phyloP scores from a whole-genome alignment of 2,888 invertebrate species.

The Sipunculus nudus region DNA sequence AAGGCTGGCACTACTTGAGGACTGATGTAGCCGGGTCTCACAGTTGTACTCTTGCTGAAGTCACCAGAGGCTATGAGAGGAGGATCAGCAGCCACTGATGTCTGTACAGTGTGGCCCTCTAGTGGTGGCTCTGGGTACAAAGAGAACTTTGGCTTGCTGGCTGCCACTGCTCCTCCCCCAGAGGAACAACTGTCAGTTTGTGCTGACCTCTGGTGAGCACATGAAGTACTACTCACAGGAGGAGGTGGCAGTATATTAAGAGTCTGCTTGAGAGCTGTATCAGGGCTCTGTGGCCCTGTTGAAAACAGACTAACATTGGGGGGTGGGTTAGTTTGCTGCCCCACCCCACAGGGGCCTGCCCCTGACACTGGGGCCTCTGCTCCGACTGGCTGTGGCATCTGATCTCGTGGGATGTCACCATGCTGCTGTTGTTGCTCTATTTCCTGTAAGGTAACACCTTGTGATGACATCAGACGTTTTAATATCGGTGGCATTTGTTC shows the following conservation, averaged over 20 bases:
- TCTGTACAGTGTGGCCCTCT: too few relatives aligned
- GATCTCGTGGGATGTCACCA: constrained; percentile 12
- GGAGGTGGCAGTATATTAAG: constrained; percentile 33
- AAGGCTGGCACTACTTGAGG: too few relatives aligned
- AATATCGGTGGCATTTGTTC: constrained; percentile 68
- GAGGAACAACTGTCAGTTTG: too few relatives aligned
- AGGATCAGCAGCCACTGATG: too few relatives aligned
- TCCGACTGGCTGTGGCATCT: constrained; percentile 22
- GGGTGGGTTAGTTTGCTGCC: not conserved
- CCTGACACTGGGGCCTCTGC: constrained; percentile 8
- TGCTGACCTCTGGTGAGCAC: too few relatives aligned
- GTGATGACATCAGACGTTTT: constrained; percentile 83
- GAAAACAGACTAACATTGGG: not conserved
- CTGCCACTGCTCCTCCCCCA: too few relatives aligned
- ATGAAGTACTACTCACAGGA: too few relatives aligned
- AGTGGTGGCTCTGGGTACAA: too few relatives aligned
- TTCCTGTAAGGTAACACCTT: constrained; percentile 85
- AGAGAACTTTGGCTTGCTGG: too few relatives aligned
- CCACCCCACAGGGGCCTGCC: not conserved
- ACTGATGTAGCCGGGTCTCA: too few relatives aligned
- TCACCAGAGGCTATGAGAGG: too few relatives aligned
- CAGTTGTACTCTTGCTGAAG: too few relatives aligned
- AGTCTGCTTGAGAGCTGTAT: constrained; percentile 35
- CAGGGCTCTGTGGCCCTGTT: constrained; percentile 10
- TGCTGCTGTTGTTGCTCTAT: constrained; percentile 74